Conservation (phyloP, 2,113 vertebrate species). For the Engraulis encrasicolus region DNA sequence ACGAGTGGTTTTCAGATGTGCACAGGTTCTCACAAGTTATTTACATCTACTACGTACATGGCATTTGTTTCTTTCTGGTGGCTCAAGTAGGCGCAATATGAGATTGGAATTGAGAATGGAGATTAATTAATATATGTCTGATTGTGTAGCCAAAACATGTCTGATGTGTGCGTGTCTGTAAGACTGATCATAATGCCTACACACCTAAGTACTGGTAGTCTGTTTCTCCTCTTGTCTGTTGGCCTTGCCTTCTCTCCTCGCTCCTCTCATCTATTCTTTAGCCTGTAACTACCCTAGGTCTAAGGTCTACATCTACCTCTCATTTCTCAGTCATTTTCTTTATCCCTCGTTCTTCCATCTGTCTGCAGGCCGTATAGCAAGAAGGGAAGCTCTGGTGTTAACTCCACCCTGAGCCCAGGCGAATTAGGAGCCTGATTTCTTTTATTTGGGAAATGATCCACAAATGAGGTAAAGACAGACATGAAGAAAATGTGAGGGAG, state of each 20-base stretch:
- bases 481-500: background rate
- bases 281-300: no score
- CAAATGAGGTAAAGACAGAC: background rate
- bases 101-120: no score
- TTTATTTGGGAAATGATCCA: slow-evolving; percentile 45
- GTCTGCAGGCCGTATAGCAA: background rate
- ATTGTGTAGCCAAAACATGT: background rate
- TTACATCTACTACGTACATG: background rate
- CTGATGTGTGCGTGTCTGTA: no score
- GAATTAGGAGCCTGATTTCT: slow-evolving; percentile 36
- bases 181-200: no score
- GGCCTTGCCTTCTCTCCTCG: slow-evolving; percentile 2
- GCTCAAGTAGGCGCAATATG: background rate
- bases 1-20: background rate
- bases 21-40: background rate
- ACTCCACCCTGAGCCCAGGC: slow-evolving; percentile 36
- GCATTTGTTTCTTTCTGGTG: background rate
- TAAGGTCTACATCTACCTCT: background rate
- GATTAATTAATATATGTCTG: background rate
- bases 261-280: slow-evolving; percentile 12
- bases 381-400: background rate
- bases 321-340: slow-evolving; percentile 23
- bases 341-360: background rate
- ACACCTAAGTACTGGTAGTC: background rate
- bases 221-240: slow-evolving; percentile 27